These are phyloP conservation scores for Octopus sinensis DNA, from an alignment of 1,140 invertebrate species.

Conservation along the genomic window DNA sequence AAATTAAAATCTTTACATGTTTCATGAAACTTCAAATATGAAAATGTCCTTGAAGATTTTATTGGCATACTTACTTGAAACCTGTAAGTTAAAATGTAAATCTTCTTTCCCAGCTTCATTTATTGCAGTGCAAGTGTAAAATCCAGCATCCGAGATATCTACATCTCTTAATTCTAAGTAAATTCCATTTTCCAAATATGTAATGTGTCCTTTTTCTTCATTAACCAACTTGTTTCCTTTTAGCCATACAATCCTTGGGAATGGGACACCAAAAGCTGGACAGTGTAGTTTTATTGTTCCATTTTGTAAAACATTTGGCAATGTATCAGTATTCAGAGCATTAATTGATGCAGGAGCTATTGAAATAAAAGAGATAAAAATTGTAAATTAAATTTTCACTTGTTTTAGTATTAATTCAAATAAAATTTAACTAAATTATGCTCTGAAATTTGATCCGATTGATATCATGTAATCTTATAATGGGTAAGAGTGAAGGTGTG, in stretches of 20 bases:
- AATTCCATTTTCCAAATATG: slow-evolving; percentile 38
- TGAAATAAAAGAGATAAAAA: slow-evolving; percentile 18
- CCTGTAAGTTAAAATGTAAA: slow-evolving; percentile 53
- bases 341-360: slow-evolving; percentile 50
- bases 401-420: too few relatives aligned
- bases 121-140: slow-evolving; percentile 49
- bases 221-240: slow-evolving; percentile 41
- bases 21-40: too few relatives aligned
- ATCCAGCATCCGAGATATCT: slow-evolving; percentile 36
- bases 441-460: too few relatives aligned
- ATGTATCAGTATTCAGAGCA: slow-evolving; percentile 32
- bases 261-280: slow-evolving; percentile 57
- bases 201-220: slow-evolving; percentile 26
- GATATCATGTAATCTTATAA: too few relatives aligned
- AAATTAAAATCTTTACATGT: too few relatives aligned
- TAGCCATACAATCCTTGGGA: slow-evolving; percentile 59
- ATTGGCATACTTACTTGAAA: slow-evolving; percentile 48
- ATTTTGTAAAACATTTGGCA: slow-evolving; percentile 56
- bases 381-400: background rate
- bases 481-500: too few relatives aligned
- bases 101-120: slow-evolving; percentile 56
- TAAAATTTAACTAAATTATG: too few relatives aligned
- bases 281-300: slow-evolving; percentile 57
- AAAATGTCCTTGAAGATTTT: too few relatives aligned
- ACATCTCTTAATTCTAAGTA: slow-evolving; percentile 43